A percentile compares a stretch with the other conserved stretches of the same genome.
Conservation (phyloP, 1,140 invertebrate species). For the Akabosia matsudoensis region DNA sequence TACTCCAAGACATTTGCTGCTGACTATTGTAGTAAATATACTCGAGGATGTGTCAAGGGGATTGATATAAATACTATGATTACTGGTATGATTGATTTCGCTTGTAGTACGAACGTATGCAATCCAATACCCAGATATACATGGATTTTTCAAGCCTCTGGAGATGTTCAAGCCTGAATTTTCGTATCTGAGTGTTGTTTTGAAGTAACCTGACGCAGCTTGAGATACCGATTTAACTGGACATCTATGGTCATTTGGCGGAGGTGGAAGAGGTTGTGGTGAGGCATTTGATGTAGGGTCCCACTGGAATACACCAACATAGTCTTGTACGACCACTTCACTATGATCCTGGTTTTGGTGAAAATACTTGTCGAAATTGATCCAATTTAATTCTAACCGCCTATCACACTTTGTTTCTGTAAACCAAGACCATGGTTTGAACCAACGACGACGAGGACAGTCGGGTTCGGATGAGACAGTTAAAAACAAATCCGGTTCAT, state of each 20-base stretch:
- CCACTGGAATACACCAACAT: slow-evolving; percentile 27
- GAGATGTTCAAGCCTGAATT: neutral
- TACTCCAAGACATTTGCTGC: slow-evolving; percentile 50
- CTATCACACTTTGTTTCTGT: neutral
- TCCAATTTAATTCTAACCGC: slow-evolving; percentile 38
- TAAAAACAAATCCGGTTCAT: slow-evolving; percentile 26
- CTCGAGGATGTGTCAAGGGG: neutral
- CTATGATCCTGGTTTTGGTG: neutral
- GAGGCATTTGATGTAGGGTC: neutral
- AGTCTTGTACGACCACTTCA: slow-evolving; percentile 13
- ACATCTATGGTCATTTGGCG: slow-evolving; percentile 3
- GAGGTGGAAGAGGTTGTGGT: neutral
- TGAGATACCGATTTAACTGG: neutral
- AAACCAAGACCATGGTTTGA: slow-evolving; percentile 8
- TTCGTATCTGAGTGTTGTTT: slow-evolving; percentile 25
- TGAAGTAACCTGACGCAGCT: slow-evolving; percentile 19
- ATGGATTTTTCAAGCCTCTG: neutral
- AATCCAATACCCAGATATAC: slow-evolving; percentile 51
- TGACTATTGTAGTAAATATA: neutral
- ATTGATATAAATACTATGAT: neutral
- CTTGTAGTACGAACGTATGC: slow-evolving; percentile 45
- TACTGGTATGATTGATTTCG: neutral
- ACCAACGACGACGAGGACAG: neutral
- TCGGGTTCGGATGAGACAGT: slow-evolving; percentile 25
- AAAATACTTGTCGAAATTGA: slow-evolving; percentile 26